Percentiles rank a stretch among this genome's conserved stretches.
phyloP scores from a whole-genome alignment of 2,113 vertebrate species.

The Dromas ardeola region DNA sequence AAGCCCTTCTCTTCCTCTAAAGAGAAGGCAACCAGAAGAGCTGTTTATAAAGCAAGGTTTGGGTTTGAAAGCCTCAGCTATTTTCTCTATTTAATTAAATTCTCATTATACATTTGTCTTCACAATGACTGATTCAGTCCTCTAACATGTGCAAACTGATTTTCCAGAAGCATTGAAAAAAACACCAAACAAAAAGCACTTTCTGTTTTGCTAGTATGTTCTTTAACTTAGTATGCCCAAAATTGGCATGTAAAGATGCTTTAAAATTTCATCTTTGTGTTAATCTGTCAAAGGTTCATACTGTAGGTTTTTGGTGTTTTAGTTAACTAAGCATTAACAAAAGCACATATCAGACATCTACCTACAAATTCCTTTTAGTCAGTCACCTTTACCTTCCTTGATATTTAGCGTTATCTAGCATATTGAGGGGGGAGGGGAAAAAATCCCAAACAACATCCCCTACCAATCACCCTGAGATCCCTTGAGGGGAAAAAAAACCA shows the following conservation, averaged over 20 bases:
- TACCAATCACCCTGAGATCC: background rate
- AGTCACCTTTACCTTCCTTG: background rate
- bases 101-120: background rate
- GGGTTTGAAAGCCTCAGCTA: background rate
- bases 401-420: background rate
- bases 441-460: background rate
- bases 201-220: background rate
- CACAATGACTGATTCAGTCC: background rate
- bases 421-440: accelerated
- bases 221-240: too few species aligned
- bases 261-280: background rate
- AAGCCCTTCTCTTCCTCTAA: background rate
- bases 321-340: background rate
- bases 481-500: background rate
- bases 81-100: background rate
- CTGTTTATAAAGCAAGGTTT: background rate
- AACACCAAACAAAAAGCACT: background rate
- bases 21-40: background rate
- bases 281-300: background rate
- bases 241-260: background rate
- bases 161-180: background rate
- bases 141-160: background rate
- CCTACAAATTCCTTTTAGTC: background rate
- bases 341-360: background rate
- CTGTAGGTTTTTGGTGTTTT: background rate